Conservation (phyloP, 2,888 invertebrate genomes). For the Lacanobia wlatinum region DNA sequence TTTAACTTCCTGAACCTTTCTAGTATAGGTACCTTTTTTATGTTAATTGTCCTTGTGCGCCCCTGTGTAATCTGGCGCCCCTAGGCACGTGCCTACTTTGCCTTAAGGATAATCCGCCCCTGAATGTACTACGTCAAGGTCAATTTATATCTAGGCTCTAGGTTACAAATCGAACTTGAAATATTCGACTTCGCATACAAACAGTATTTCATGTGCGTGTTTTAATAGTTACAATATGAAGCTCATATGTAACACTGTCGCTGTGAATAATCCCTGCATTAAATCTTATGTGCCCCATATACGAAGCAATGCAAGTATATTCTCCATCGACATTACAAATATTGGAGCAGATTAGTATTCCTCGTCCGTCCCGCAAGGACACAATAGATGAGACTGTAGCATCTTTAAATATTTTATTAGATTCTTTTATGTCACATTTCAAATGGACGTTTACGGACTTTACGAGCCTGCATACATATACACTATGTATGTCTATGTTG, state of each 20-base stretch:
- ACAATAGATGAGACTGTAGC: slow-evolving; percentile 58
- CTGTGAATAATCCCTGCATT: slow-evolving; percentile 10
- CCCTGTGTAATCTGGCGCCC: too few species aligned
- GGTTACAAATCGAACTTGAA: not conserved
- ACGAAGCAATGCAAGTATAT: slow-evolving; percentile 34
- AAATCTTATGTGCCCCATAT: slow-evolving; percentile 10
- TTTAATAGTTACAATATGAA: not conserved
- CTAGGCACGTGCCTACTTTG: too few species aligned
- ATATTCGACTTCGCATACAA: not conserved
- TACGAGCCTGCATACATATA: slow-evolving; percentile 63
- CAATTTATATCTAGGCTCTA: not conserved
- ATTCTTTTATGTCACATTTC: slow-evolving; percentile 69
- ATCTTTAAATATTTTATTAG: slow-evolving; percentile 71
- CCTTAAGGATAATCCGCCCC: too few species aligned
- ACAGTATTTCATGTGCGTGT: not conserved
- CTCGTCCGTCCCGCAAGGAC: slow-evolving; percentile 44
- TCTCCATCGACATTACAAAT: slow-evolving; percentile 36
- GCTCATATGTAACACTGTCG: not conserved
- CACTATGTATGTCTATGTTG: slow-evolving; percentile 43
- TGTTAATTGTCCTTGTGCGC: too few species aligned
- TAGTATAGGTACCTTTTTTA: too few species aligned
- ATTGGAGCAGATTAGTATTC: slow-evolving; percentile 57
- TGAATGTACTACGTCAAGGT: not conserved
- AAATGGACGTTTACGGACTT: slow-evolving; percentile 64
- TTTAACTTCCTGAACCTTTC: too few species aligned